Percentiles rank a stretch among this genome's conserved stretches.
Conservation (phyloP, 2,113 vertebrate species). For the Danionella cerebrum region DNA sequence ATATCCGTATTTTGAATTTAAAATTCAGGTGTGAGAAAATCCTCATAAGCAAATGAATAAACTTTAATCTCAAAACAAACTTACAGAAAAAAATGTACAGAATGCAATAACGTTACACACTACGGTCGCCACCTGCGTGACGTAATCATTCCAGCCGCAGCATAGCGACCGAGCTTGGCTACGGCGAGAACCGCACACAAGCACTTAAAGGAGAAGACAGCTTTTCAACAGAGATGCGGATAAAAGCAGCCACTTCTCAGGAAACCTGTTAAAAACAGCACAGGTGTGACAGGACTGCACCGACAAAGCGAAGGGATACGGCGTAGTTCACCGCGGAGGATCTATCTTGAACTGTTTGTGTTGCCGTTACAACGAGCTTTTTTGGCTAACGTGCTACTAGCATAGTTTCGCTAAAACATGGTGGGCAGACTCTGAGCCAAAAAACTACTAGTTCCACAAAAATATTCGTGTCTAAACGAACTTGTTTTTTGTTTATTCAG, state of each 20-base stretch:
- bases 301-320: not conserved
- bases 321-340: not conserved
- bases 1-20: too few species aligned
- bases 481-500: not conserved
- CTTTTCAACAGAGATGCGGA: constrained; percentile 1
- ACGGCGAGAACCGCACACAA: constrained; percentile 29
- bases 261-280: not conserved
- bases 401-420: constrained; percentile 55
- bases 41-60: too few species aligned
- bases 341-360: constrained; percentile 2
- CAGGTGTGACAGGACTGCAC: not conserved
- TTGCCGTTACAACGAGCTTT: constrained; percentile 17
- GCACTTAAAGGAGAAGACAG: constrained; percentile 39
- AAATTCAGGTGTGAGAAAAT: too few species aligned
- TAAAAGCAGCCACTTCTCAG: not conserved
- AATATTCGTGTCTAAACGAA: not conserved
- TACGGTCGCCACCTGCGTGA: constrained; percentile 57
- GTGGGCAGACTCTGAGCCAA: constrained; percentile 49
- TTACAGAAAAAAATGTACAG: too few species aligned
- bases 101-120: too few species aligned
- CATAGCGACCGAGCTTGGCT: constrained; percentile 46
- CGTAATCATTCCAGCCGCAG: constrained; percentile 44
- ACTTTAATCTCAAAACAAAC: too few species aligned
- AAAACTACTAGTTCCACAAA: constrained; percentile 1
- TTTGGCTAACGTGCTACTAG: constrained; percentile 31